Percentiles rank a stretch among this genome's conserved stretches.
Evolutionary conservation across 2,888 invertebrate species (phyloP).

Genomic region (Aspidiotus destructor): DNA sequence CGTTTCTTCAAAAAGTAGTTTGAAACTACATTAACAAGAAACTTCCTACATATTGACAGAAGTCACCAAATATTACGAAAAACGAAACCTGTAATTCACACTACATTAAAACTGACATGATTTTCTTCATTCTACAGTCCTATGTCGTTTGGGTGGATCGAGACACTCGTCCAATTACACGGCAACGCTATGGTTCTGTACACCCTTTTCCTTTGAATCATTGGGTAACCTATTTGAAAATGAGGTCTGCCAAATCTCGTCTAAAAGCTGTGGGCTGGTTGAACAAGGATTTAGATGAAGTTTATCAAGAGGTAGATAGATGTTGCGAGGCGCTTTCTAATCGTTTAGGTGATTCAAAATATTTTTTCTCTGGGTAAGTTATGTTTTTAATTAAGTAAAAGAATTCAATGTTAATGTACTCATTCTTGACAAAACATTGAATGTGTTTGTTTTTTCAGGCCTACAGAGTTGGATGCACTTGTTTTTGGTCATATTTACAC

Average conservation of each 20-base stretch:
- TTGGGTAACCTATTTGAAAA: constrained; percentile 68
- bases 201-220: constrained; percentile 88
- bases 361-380: constrained; percentile 55
- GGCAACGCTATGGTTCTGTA: constrained; percentile 72
- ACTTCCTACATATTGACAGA: background rate
- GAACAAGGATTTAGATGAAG: constrained; percentile 66
- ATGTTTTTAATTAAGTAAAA: background rate
- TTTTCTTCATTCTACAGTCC: constrained; percentile 45
- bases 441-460: constrained; percentile 48
- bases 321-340: constrained; percentile 81
- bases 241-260: constrained; percentile 56
- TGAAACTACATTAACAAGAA: background rate
- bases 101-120: background rate
- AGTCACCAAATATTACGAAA: background rate
- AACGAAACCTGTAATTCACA: background rate
- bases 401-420: background rate
- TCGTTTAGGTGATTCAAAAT: constrained; percentile 66
- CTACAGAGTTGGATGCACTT: constrained; percentile 90
- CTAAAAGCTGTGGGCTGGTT: constrained; percentile 74
- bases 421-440: background rate
- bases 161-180: constrained; percentile 72
- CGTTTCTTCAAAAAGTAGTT: background rate
- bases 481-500: constrained; percentile 96
- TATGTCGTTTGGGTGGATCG: constrained; percentile 79
- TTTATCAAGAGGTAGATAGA: constrained; percentile 61